Conservation (phyloP, 2,888 invertebrate genomes). For the Melanargia galathea region DNA sequence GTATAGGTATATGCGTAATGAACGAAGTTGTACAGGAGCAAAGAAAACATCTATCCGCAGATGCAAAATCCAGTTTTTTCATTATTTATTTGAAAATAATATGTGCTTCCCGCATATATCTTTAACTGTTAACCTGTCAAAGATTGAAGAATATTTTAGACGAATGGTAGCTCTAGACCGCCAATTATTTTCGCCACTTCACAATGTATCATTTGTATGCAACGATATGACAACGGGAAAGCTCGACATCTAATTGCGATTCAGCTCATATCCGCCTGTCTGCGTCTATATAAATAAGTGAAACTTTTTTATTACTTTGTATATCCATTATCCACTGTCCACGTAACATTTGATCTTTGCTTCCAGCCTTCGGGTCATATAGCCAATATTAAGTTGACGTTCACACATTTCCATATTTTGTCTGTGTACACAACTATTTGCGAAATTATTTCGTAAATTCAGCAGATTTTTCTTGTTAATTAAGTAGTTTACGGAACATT, state of each 20-base stretch:
- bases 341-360: conserved; percentile 21
- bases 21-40: no score
- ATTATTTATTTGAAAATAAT: no score
- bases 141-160: not conserved
- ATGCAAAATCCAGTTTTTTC: no score
- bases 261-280: conserved; percentile 23
- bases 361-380: not conserved
- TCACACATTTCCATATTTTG: conserved; percentile 4
- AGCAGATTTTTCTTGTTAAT: no score
- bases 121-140: no score
- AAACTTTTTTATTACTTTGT: conserved; percentile 49
- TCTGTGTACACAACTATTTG: not conserved
- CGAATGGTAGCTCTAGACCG: not conserved
- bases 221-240: conserved; percentile 27
- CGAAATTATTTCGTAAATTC: not conserved
- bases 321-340: conserved; percentile 15
- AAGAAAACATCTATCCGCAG: no score
- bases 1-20: no score
- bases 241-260: conserved; percentile 28
- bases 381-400: not conserved
- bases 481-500: no score
- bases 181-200: not conserved
- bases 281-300: conserved; percentile 47
- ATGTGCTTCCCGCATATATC: no score
- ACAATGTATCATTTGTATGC: conserved; percentile 30